Evolutionary conservation across 2,888 invertebrate species (phyloP), one percentile per base, ranked within the genome.

Genomic region (Psylliodes chrysocephalus): DNA sequence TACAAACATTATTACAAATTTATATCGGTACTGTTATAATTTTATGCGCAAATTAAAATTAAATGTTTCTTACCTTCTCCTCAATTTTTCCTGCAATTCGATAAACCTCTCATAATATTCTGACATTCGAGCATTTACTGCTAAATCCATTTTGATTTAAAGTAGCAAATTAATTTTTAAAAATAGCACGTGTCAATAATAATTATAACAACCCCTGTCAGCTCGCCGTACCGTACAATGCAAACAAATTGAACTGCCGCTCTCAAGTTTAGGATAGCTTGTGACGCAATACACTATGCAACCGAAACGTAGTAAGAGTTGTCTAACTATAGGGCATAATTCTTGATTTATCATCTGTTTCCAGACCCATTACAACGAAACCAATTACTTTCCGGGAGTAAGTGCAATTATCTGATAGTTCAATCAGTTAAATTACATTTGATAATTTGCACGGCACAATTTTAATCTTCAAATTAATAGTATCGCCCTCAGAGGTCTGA

Each of bases 91-190:
- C 63, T 83, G 82, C 12, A 83, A 70, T 63, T 82, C 80, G 4
- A 82, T 74, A 62, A 82, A 80, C 64, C 76, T 80, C 60, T 79
- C 71, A 60, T 82, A 82, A 71, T 82, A 82, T 63, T 79, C 79
- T 64, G 82, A 80, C 40, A 80, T 78, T 55, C 71, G 71, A 12
- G 64, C 66, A 55, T 68, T 68, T 25, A 74, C 69, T 60, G 72
- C 63, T 64, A 73, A 55, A 46, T 73, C 70, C 73, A 73, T 71
- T 28, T 52, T 19, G 38, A 38, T 33, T 35, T 38, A n/a, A 19
- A 18, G 7, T n/a, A 46, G 33, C 28, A 19, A 44, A 28, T 40
- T n/a, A n/a, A n/a, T 22, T 22, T 46, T 44, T 22, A 22, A 46
- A 44, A 46, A 46, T 22, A 22, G 46, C 46, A 19, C 46, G 22